Percentiles rank a stretch among this genome's conserved stretches.
Conservation (phyloP, 2,113 vertebrate species). For the Proterorhinus semilunaris region DNA sequence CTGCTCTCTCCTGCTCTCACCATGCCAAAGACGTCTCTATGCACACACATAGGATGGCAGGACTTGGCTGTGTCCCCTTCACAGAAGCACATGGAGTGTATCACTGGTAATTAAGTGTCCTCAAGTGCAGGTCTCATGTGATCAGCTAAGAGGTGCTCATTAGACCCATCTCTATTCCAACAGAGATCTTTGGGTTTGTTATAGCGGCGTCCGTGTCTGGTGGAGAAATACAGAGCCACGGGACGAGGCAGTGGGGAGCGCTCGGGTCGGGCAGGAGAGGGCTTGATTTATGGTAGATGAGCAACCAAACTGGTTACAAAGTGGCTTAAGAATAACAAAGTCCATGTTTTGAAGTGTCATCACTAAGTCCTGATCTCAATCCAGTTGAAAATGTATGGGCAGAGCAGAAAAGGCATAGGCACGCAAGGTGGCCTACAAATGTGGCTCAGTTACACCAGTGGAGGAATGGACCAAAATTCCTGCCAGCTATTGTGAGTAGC, state of each 20-base stretch:
- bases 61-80: conserved; percentile 50
- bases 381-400: no score
- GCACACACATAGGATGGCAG: conserved; percentile 61
- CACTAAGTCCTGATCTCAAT: no score
- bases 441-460: no score
- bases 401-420: no score
- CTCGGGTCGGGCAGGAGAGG: conserved; percentile 53
- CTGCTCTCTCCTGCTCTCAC: conserved; percentile 1
- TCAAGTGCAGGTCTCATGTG: conserved; percentile 77
- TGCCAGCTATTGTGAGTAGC: no score
- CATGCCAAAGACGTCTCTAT: conserved; percentile 35
- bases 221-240: conserved; percentile 53
- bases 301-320: background rate
- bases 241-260: conserved; percentile 55
- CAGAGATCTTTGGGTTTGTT: conserved; percentile 63
- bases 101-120: conserved; percentile 76
- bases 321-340: no score
- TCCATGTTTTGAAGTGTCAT: no score
- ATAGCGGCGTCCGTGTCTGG: conserved; percentile 61
- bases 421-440: no score
- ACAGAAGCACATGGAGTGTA: conserved; percentile 56
- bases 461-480: no score
- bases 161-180: conserved; percentile 72
- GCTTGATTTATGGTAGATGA: conserved; percentile 70
- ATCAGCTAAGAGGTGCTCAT: conserved; percentile 76